phyloP scores from a whole-genome alignment of 2,113 vertebrate species.

The Guaruba guarouba region DNA sequence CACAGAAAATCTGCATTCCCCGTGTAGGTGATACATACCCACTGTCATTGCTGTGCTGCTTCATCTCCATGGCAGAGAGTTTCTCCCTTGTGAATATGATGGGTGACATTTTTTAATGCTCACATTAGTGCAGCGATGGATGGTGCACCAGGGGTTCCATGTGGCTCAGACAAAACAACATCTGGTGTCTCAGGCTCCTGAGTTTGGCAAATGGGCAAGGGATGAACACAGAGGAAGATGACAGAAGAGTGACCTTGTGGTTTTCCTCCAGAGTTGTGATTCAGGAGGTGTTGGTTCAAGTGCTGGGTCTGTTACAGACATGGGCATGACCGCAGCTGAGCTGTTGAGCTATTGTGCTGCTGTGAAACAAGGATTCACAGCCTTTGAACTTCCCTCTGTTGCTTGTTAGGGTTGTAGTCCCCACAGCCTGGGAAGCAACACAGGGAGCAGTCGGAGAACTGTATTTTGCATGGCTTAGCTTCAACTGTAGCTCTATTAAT shows the following conservation, averaged over 20 bases:
- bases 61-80: rapidly evolving
- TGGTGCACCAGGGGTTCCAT: not conserved
- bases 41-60: not conserved
- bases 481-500: conserved; percentile 6
- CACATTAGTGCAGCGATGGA: rapidly evolving
- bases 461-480: not conserved
- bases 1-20: not conserved
- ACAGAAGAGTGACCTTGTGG: not conserved
- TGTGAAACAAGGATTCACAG: not conserved
- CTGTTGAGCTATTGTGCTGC: not conserved
- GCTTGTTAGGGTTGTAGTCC: rapidly evolving
- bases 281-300: rapidly evolving
- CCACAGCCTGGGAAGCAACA: not conserved
- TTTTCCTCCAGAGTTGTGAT: rapidly evolving
- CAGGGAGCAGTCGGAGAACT: not conserved
- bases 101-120: not conserved
- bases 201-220: not conserved
- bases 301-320: not conserved
- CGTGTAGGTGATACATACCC: not conserved
- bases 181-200: not conserved
- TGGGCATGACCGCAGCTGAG: rapidly evolving
- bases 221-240: not conserved
- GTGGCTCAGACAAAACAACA: rapidly evolving
- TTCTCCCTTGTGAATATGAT: rapidly evolving
- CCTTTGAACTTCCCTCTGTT: not conserved